Percentiles rank a stretch among this genome's conserved stretches.
These are phyloP conservation scores for Coptotermes formosanus DNA, from an alignment of 1,140 invertebrate genomes.

Conservation along the genomic window DNA sequence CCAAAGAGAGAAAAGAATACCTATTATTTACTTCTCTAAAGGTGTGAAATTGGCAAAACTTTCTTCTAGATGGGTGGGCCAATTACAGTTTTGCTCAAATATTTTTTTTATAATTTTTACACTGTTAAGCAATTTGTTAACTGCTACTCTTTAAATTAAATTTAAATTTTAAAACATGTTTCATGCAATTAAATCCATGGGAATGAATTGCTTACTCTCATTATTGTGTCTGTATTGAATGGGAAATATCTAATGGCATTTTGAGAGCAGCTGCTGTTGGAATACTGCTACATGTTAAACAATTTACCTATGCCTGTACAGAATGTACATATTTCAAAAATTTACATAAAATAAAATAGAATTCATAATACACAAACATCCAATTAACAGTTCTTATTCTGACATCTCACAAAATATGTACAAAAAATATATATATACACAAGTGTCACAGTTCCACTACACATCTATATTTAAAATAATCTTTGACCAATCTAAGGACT, in stretches of 20 bases:
- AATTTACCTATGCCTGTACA: background rate
- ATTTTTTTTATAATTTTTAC: background rate
- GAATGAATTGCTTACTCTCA: background rate
- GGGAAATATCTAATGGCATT: constrained; percentile 8
- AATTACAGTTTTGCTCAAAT: background rate
- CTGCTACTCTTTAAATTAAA: background rate
- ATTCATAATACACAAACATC: background rate
- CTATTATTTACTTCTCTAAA: background rate
- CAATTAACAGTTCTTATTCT: background rate
- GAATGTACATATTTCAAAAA: background rate
- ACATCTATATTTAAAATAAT: constrained; percentile 13
- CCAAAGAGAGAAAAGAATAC: background rate
- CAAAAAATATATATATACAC: background rate
- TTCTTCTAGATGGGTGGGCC: background rate
- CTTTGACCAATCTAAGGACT: background rate
- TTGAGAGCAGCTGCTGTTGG: background rate
- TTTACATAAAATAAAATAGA: constrained; percentile 11
- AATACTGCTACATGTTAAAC: background rate
- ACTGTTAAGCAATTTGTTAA: background rate
- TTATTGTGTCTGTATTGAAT: constrained; percentile 14
- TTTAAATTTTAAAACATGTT: background rate
- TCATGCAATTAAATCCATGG: background rate
- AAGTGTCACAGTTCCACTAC: background rate
- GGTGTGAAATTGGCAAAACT: background rate
- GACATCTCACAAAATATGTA: constrained; percentile 1